Evolutionary conservation across 2,888 invertebrate species (phyloP), one percentile per base, ranked within the genome.

Genomic region (Lasioglossum villosulum): DNA sequence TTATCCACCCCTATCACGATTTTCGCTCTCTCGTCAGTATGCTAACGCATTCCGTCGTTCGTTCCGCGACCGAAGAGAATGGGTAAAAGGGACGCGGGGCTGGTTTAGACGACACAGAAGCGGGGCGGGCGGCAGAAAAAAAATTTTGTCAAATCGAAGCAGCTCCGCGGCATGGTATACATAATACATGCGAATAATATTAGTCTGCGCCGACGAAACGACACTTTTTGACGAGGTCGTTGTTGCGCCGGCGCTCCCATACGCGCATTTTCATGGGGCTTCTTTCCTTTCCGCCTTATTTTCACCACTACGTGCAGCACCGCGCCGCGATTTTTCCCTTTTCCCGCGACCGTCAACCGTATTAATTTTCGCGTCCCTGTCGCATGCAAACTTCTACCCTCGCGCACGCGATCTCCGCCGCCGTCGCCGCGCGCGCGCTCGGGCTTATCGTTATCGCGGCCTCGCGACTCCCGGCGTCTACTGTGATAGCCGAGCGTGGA

Each of bases 21-120:
- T 89, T 86, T 90, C 83, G 83, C 75, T 70, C 85, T 88, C 88
- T 87, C 90, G 90, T 86, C 90, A 78, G 89, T 89, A 90, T 90
- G 90, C 90, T 90, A 90, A 90, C 88, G 88, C 90, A 83, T 90
- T 86, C 88, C 86, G 73, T 48, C 71, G 80, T 71, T 80, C 75
- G 87, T 83, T 79, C 34, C 56, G 27, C 72, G 75, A 37, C 37
- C 42, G 34, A 34, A 59, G 45, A 52, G 73, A 75, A 78, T n/a
- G 59, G 77, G 48, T n/a, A 39, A 23, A 34, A 63, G 42, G 52
- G 34, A 27, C 23, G 14, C 27, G 56, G 78, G 73, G 19, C 2
- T 37, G 14, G 14, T 12, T 30, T 59, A 23, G 27, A 2, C 14
- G 42, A 27, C 14, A 71, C 27, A 42, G 23, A 30, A 52, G 23